phyloP scores from a whole-genome alignment of 2,113 vertebrate genomes.

The Rutilus rutilus region DNA sequence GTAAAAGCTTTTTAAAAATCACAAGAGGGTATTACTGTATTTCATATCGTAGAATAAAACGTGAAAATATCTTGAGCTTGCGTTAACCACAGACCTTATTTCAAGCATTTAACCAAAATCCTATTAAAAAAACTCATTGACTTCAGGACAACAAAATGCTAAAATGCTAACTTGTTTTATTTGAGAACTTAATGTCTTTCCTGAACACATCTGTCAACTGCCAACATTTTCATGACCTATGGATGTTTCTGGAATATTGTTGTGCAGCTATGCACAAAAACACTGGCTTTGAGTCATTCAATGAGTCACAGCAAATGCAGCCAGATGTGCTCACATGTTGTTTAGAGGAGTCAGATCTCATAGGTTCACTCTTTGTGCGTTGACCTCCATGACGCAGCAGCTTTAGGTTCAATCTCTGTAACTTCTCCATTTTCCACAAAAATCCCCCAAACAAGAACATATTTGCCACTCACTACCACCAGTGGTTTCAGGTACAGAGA shows the following conservation, averaged over 20 bases:
- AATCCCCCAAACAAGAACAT: not conserved
- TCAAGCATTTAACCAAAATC: too few relatives aligned
- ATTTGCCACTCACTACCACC: constrained; percentile 14
- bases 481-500: constrained; percentile 1
- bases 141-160: too few relatives aligned
- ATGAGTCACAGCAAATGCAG: constrained; percentile 40
- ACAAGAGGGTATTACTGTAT: too few relatives aligned
- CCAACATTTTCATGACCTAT: not conserved
- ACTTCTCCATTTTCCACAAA: constrained; percentile 5
- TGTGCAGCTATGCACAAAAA: not conserved
- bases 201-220: constrained; percentile 6
- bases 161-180: not conserved
- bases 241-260: constrained; percentile 1
- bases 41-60: too few relatives aligned
- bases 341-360: constrained; percentile 7
- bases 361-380: constrained; percentile 8
- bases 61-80: too few relatives aligned
- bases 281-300: constrained; percentile 25
- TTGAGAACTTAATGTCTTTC: not conserved
- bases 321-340: constrained; percentile 18
- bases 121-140: too few relatives aligned
- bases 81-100: too few relatives aligned
- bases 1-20: too few relatives aligned
- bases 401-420: constrained; percentile 1
- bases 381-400: constrained; percentile 6